phyloP scores from a whole-genome alignment of 1,140 invertebrate genomes.

The Sweltsa coloradensis region DNA sequence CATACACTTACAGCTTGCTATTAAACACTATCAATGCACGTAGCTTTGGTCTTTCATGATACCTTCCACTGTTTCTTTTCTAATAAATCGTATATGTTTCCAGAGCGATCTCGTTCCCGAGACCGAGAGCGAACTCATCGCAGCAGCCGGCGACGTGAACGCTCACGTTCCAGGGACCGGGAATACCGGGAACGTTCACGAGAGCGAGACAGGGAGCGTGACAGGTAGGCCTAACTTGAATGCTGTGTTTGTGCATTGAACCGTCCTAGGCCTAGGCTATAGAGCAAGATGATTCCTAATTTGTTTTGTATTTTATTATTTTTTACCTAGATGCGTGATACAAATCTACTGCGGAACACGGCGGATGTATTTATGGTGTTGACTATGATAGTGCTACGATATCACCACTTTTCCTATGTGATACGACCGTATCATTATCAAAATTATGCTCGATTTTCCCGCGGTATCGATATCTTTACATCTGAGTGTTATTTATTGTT shows the following conservation, averaged over 20 bases:
- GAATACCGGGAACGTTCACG: conserved; percentile 59
- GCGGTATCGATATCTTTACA: not conserved
- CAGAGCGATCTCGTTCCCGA: conserved; percentile 59
- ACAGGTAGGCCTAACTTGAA: conserved; percentile 22
- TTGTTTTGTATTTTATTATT: too few relatives aligned
- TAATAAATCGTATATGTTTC: conserved; percentile 15
- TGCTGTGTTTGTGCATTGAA: conserved; percentile 11
- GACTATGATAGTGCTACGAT: too few relatives aligned
- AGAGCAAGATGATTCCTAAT: not conserved
- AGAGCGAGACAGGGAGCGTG: conserved; percentile 43
- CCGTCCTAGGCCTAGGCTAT: not conserved
- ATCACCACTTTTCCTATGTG: too few relatives aligned
- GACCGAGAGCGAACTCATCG: conserved; percentile 58
- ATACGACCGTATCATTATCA: too few relatives aligned
- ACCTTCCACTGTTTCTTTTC: not conserved
- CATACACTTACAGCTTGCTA: not conserved
- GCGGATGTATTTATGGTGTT: too few relatives aligned
- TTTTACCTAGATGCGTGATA: too few relatives aligned
- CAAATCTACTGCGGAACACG: too few relatives aligned
- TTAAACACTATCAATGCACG: not conserved
- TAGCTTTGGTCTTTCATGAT: not conserved
- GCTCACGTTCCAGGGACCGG: conserved; percentile 66
- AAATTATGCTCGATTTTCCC: too few relatives aligned
- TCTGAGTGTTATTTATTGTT: too few relatives aligned
- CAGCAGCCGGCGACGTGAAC: conserved; percentile 49